phyloP scores from a whole-genome alignment of 53 echinoderm and acorn worm species.

The Arbacia lixula region DNA sequence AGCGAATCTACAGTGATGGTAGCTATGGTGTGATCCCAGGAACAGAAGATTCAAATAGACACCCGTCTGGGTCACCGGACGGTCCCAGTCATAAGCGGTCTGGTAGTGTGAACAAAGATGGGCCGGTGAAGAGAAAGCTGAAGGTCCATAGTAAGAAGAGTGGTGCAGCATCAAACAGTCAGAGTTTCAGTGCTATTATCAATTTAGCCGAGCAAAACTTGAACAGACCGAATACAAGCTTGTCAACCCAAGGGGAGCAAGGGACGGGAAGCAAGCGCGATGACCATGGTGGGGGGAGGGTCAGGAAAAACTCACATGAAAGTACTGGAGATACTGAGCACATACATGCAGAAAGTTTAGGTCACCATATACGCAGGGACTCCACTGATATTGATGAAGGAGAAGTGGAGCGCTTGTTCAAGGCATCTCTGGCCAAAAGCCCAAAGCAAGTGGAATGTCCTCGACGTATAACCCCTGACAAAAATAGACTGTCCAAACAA shows the following conservation, averaged over 20 bases:
- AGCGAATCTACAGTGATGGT: slow-evolving; percentile 32
- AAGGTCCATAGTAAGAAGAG: slow-evolving; percentile 6
- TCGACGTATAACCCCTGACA: neutral
- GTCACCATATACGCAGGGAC: too few relatives aligned
- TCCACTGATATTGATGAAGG: neutral
- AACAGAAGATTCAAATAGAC: neutral
- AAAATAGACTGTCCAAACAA: neutral
- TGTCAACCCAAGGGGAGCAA: slow-evolving; percentile 1
- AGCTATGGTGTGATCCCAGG: slow-evolving; percentile 19
- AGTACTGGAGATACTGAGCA: slow-evolving; percentile 7
- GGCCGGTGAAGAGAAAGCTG: neutral
- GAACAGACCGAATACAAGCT: too few relatives aligned
- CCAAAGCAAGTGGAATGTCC: neutral
- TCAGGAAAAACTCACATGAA: slow-evolving; percentile 13
- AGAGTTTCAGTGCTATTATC: neutral
- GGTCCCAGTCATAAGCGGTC: neutral
- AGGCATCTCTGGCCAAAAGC: neutral
- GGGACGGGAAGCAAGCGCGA: neutral
- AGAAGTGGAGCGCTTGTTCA: slow-evolving; percentile 26
- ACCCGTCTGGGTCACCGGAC: neutral
- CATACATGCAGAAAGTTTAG: too few relatives aligned
- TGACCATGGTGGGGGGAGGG: slow-evolving; percentile 1
- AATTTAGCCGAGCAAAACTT: slow-evolving; percentile 2
- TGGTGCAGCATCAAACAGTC: neutral
- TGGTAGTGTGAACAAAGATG: neutral